These are phyloP conservation scores for Sicus ferrugineus DNA, from an alignment of 2,888 invertebrate species.

Conservation along the genomic window DNA sequence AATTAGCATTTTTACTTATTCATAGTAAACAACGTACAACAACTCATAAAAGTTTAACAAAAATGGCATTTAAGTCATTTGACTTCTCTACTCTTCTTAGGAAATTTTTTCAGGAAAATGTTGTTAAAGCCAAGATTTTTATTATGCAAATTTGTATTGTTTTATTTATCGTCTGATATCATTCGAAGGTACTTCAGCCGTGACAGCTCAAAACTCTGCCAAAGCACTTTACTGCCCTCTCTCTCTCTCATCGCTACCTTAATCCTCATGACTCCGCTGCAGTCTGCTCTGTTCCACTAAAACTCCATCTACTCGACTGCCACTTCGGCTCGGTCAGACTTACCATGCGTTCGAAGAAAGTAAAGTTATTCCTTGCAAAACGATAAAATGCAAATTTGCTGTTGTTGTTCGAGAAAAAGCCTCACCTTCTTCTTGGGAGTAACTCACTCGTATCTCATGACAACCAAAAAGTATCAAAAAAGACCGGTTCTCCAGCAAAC, in stretches of 20 bases:
- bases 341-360: neutral
- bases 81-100: neutral
- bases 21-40: too few species aligned
- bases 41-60: too few species aligned
- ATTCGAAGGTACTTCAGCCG: conserved; percentile 14
- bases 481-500: neutral
- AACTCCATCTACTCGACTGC: neutral
- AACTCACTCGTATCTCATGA: conserved; percentile 15
- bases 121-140: too few species aligned
- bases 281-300: neutral
- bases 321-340: neutral
- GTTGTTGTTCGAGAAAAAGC: neutral
- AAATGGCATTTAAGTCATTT: too few species aligned
- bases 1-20: too few species aligned
- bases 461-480: neutral
- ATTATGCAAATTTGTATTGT: conserved; percentile 59
- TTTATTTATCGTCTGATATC: conserved; percentile 35
- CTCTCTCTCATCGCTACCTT: neutral
- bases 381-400: conserved; percentile 29
- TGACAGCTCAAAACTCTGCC: neutral
- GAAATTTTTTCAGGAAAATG: neutral
- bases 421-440: conserved; percentile 24
- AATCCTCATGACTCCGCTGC: neutral
- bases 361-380: conserved; percentile 13
- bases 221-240: neutral